Conservation (phyloP, 1,140 invertebrate species). For the Cydia fagiglandana region DNA sequence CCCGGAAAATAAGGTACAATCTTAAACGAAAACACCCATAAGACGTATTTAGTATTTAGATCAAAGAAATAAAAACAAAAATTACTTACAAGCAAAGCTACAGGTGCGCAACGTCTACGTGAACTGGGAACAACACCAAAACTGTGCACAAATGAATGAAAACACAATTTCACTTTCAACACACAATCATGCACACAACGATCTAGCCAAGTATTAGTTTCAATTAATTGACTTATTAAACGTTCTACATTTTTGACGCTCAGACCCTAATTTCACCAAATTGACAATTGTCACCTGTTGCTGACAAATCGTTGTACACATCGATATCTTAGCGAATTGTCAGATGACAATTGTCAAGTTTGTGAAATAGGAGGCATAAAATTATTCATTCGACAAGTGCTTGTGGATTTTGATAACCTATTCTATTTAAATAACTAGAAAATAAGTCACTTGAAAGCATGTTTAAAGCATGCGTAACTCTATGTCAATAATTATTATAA, state of each 20-base stretch:
- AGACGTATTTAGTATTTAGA: background rate
- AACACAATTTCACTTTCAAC: conserved; percentile 33
- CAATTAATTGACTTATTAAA: background rate
- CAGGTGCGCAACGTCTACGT: conserved; percentile 28
- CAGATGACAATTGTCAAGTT: background rate
- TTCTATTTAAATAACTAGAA: no score
- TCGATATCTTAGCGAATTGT: background rate
- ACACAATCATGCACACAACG: conserved; percentile 35
- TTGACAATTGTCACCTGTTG: background rate
- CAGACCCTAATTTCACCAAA: background rate
- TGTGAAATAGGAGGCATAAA: background rate
- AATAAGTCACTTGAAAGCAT: no score
- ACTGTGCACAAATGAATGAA: conserved; percentile 35
- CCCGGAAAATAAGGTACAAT: no score
- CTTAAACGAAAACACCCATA: no score
- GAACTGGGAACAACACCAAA: conserved; percentile 25
- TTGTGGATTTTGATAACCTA: no score
- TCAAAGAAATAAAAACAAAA: conserved; percentile 38
- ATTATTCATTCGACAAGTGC: background rate
- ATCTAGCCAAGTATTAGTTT: background rate
- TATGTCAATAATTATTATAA: no score
- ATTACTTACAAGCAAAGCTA: conserved; percentile 62
- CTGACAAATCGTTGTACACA: background rate
- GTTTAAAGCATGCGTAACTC: no score
- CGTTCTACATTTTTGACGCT: no score